Evolutionary conservation across 2,888 invertebrate species (phyloP).

Genomic region (Oxycera nigricornis): DNA sequence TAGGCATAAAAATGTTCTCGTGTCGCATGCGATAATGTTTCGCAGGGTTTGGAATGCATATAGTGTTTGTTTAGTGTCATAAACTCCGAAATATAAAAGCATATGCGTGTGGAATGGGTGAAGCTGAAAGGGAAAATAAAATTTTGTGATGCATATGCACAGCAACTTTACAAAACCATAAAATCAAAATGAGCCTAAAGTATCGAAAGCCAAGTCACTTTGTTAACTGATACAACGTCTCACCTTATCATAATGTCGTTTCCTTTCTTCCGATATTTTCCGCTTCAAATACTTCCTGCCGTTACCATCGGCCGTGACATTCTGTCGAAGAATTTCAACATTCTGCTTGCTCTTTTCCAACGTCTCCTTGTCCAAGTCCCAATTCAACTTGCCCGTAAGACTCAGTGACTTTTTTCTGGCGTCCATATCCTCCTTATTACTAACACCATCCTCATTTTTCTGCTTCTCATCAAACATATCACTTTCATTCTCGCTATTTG

Average conservation of each 20-base stretch:
- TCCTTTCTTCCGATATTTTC: slow-evolving; percentile 50
- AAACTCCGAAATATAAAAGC: slow-evolving; percentile 79
- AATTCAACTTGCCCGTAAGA: slow-evolving; percentile 50
- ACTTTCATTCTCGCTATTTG: slow-evolving; percentile 54
- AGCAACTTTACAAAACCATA: neutral
- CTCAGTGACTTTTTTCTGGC: slow-evolving; percentile 33
- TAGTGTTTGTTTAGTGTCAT: slow-evolving; percentile 74
- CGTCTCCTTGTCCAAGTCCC: slow-evolving; percentile 56
- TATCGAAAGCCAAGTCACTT: too few relatives aligned
- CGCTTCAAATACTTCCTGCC: slow-evolving; percentile 49
- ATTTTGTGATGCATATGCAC: neutral
- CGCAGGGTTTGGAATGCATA: slow-evolving; percentile 79
- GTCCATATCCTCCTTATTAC: slow-evolving; percentile 52
- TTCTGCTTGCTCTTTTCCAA: slow-evolving; percentile 62
- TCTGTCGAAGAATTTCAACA: slow-evolving; percentile 60
- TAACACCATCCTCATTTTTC: slow-evolving; percentile 49
- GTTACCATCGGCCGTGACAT: slow-evolving; percentile 51
- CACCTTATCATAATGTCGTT: slow-evolving; percentile 50
- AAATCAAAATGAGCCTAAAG: neutral
- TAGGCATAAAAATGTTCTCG: slow-evolving; percentile 75
- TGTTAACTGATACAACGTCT: too few relatives aligned
- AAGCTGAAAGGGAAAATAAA: slow-evolving; percentile 57
- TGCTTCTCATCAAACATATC: slow-evolving; percentile 51
- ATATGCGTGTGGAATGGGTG: slow-evolving; percentile 85
- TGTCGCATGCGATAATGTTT: slow-evolving; percentile 73